Percentiles rank a stretch among this genome's conserved stretches.
These are phyloP conservation scores for Leucania comma DNA, from an alignment of 2,888 invertebrate genomes.

Conservation along the genomic window DNA sequence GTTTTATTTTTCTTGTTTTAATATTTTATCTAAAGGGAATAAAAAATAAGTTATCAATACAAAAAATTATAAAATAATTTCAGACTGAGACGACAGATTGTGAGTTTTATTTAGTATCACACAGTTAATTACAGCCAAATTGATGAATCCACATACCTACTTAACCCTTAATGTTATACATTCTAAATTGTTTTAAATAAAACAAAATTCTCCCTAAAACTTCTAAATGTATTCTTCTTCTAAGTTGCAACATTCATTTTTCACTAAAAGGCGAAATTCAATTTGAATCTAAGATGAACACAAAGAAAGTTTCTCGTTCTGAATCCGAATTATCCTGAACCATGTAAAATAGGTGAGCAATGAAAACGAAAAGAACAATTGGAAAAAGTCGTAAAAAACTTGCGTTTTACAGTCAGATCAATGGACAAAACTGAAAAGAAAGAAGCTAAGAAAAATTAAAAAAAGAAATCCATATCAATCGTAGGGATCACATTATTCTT, in stretches of 20 bases:
- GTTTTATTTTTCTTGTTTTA: too few relatives aligned
- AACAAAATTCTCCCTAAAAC: conserved; percentile 3
- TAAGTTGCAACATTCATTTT: conserved; percentile 22
- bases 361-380: conserved; percentile 59
- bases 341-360: conserved; percentile 56
- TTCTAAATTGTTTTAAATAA: conserved; percentile 1
- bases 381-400: conserved; percentile 61
- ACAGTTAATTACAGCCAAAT: neutral
- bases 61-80: too few relatives aligned
- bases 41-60: too few relatives aligned
- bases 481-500: conserved; percentile 48
- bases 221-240: neutral
- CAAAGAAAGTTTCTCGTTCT: conserved; percentile 49
- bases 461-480: conserved; percentile 47
- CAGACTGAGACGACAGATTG: too few relatives aligned
- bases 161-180: neutral
- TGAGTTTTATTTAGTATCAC: too few relatives aligned
- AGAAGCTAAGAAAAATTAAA: conserved; percentile 35
- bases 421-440: conserved; percentile 43
- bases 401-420: conserved; percentile 45
- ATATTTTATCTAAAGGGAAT: too few relatives aligned
- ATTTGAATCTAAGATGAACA: conserved; percentile 47
- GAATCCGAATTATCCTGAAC: conserved; percentile 44
- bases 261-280: conserved; percentile 48
- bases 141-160: neutral